phyloP scores from a whole-genome alignment of 2,888 invertebrate species.

The Pelosia muscerda region DNA sequence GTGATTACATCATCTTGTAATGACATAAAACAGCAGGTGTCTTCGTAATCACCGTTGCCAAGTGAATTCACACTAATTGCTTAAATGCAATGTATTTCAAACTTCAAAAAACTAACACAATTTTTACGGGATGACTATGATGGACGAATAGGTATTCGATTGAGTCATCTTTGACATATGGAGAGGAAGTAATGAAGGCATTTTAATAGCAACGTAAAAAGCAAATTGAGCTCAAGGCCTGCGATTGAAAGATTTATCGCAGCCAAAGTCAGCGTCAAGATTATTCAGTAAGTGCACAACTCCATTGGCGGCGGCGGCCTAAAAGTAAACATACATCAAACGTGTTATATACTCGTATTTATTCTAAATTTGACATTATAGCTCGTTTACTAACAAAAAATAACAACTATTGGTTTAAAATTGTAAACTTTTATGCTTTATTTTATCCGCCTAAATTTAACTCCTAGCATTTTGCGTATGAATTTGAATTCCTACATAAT shows the following conservation, averaged over 20 bases:
- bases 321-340: conserved; percentile 59
- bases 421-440: too few species aligned
- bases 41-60: conserved; percentile 53
- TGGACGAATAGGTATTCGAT: conserved; percentile 32
- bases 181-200: conserved; percentile 72
- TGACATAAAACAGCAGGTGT: conserved; percentile 49
- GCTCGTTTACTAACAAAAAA: too few species aligned
- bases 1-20: conserved; percentile 39
- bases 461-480: too few species aligned
- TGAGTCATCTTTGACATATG: conserved; percentile 67
- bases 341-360: conserved; percentile 24
- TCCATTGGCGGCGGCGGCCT: conserved; percentile 41
- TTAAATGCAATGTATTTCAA: conserved; percentile 18
- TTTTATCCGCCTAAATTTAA: too few species aligned
- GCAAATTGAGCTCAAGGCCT: conserved; percentile 74
- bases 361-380: conserved; percentile 35
- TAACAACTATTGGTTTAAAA: too few species aligned
- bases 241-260: conserved; percentile 59
- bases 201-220: conserved; percentile 67
- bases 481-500: too few species aligned
- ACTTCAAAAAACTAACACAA: background rate
- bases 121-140: background rate
- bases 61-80: conserved; percentile 57
- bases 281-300: conserved; percentile 62
- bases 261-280: conserved; percentile 61